Evolutionary conservation across 30 jellyfish, hydroid and myxozoan species (phyloP).

Genomic region (Pseudorhiza aurosa): DNA sequence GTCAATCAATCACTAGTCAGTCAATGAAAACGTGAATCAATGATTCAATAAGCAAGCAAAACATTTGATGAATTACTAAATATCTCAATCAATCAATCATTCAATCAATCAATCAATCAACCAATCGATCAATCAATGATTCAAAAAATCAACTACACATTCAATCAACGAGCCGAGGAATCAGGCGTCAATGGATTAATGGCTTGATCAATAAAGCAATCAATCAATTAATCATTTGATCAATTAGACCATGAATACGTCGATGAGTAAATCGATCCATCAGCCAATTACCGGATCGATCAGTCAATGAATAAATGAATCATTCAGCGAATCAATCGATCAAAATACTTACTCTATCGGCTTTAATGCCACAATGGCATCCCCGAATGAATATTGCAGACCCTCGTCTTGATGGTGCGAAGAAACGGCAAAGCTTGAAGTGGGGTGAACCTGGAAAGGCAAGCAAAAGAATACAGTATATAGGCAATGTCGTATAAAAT

Average conservation of each 20-base stretch:
- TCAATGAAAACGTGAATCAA: background rate
- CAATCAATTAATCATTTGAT: background rate
- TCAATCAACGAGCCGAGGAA: too few relatives aligned
- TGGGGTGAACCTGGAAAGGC: conserved; percentile 54
- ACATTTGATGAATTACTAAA: background rate
- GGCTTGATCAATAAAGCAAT: background rate
- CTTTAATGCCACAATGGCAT: conserved; percentile 75
- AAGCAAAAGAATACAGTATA: background rate
- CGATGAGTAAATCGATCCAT: background rate
- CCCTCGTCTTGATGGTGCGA: conserved; percentile 17
- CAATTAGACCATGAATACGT: too few relatives aligned
- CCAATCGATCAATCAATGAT: background rate
- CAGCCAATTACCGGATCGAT: background rate
- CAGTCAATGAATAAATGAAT: background rate
- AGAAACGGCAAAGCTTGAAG: conserved; percentile 58
- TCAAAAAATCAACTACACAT: background rate
- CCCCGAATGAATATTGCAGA: conserved; percentile 56
- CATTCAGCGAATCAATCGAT: background rate
- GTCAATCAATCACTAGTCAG: background rate
- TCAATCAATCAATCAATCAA: background rate
- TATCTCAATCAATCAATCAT: background rate
- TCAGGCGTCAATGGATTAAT: background rate
- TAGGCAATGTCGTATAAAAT: too few relatives aligned
- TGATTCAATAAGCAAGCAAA: too few relatives aligned
- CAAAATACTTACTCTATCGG: conserved; percentile 52